phyloP scores from a whole-genome alignment of 2,113 vertebrate species.

The Triplophysa siluroides region DNA sequence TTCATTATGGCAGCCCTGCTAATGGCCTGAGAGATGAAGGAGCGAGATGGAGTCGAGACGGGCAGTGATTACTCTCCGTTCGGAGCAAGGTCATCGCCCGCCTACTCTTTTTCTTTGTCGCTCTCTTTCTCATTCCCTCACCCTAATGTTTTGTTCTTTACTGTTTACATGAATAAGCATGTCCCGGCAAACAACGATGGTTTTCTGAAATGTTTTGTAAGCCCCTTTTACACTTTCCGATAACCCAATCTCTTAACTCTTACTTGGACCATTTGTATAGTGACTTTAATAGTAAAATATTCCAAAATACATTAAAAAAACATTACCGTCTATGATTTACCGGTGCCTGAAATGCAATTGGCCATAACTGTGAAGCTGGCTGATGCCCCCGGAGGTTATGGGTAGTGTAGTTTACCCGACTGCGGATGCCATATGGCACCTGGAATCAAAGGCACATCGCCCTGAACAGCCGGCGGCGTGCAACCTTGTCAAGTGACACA shows the following conservation, averaged over 20 bases:
- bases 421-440: slow-evolving; percentile 12
- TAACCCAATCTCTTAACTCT: too few species aligned
- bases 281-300: too few species aligned
- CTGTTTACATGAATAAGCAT: slow-evolving; percentile 20
- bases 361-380: not conserved
- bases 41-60: slow-evolving; percentile 40
- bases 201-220: not conserved
- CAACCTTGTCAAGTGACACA: slow-evolving; percentile 10
- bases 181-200: not conserved
- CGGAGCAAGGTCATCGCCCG: slow-evolving; percentile 34
- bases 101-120: not conserved
- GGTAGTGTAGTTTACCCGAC: slow-evolving; percentile 5
- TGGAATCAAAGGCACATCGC: slow-evolving; percentile 17
- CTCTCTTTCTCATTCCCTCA: not conserved
- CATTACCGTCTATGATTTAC: not conserved
- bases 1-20: slow-evolving; percentile 48
- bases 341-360: not conserved
- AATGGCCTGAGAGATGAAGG: slow-evolving; percentile 38
- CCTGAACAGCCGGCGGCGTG: not conserved
- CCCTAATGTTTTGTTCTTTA: slow-evolving; percentile 13
- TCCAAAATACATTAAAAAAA: too few species aligned
- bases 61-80: slow-evolving; percentile 49
- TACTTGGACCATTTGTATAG: too few species aligned
- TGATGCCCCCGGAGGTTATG: not conserved
- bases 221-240: too few species aligned